Conservation (phyloP, 2,888 invertebrate species). For the Anticlea derivata region DNA sequence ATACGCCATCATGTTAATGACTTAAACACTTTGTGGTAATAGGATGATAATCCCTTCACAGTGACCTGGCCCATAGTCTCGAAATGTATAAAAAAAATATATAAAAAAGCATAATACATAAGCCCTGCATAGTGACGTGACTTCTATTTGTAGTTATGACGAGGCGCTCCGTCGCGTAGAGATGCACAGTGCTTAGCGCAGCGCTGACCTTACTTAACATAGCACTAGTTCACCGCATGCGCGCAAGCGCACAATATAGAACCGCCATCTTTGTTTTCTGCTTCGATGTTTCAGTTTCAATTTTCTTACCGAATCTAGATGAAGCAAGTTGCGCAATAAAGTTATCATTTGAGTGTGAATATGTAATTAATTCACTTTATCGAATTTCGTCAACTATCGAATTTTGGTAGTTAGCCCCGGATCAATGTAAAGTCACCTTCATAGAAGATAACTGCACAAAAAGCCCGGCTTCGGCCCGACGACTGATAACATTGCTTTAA, state of each 20-base stretch:
- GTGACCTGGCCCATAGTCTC: too few relatives aligned
- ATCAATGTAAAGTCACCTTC: slow-evolving; percentile 62
- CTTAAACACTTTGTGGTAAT: too few relatives aligned
- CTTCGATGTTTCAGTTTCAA: slow-evolving; percentile 1
- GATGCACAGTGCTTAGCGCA: slow-evolving; percentile 49
- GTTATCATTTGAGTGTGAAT: background rate
- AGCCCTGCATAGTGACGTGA: background rate
- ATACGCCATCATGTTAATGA: background rate
- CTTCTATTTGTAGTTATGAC: slow-evolving; percentile 13
- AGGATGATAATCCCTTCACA: too few relatives aligned
- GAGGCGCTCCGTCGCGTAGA: slow-evolving; percentile 50
- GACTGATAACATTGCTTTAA: slow-evolving; percentile 35
- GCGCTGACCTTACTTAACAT: slow-evolving; percentile 72
- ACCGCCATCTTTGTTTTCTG: slow-evolving; percentile 30
- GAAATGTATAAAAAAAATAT: too few relatives aligned
- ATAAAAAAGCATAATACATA: too few relatives aligned
- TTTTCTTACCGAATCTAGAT: background rate
- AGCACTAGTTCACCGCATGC: slow-evolving; percentile 51
- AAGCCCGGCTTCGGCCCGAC: slow-evolving; percentile 17
- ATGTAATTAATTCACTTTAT: slow-evolving; percentile 21
- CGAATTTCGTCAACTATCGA: slow-evolving; percentile 21
- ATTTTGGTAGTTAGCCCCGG: slow-evolving; percentile 31
- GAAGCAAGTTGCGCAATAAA: slow-evolving; percentile 6
- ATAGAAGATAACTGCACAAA: slow-evolving; percentile 47
- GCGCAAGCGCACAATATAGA: slow-evolving; percentile 33